phyloP scores from a whole-genome alignment of 2,888 invertebrate species.

The Pristionchus arcanus region DNA sequence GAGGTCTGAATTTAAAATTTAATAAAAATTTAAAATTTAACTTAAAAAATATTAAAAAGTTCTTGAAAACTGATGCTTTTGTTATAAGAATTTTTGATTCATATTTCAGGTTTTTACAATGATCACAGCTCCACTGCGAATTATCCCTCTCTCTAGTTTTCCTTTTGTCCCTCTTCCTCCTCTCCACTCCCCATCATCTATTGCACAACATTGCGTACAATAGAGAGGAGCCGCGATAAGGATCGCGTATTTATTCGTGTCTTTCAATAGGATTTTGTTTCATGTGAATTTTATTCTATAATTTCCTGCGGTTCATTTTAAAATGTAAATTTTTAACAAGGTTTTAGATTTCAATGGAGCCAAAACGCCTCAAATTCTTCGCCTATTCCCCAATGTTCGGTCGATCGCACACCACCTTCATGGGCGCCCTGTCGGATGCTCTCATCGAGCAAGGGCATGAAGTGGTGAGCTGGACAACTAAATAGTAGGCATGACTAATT shows the following conservation, averaged over 20 bases:
- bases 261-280: not conserved
- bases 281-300: not conserved
- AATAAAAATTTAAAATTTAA: too few species aligned
- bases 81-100: too few species aligned
- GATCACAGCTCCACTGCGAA: too few species aligned
- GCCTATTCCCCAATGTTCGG: slow-evolving; percentile 51
- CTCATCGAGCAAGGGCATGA: slow-evolving; percentile 47
- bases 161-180: too few species aligned
- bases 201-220: slow-evolving; percentile 49
- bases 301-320: too few species aligned
- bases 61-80: not conserved
- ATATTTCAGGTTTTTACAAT: too few species aligned
- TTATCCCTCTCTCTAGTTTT: not conserved
- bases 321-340: not conserved
- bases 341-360: not conserved
- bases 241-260: slow-evolving; percentile 1
- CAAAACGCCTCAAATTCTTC: slow-evolving; percentile 42
- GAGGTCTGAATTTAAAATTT: slow-evolving; percentile 11
- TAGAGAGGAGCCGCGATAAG: not conserved
- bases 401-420: slow-evolving; percentile 19
- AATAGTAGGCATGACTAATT: too few species aligned
- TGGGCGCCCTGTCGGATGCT: slow-evolving; percentile 13
- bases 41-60: slow-evolving; percentile 3
- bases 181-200: not conserved
- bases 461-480: not conserved